These are phyloP conservation scores for Clavelina lepadiformis DNA, from an alignment of 23 tunicate genomes.

Conservation along the genomic window DNA sequence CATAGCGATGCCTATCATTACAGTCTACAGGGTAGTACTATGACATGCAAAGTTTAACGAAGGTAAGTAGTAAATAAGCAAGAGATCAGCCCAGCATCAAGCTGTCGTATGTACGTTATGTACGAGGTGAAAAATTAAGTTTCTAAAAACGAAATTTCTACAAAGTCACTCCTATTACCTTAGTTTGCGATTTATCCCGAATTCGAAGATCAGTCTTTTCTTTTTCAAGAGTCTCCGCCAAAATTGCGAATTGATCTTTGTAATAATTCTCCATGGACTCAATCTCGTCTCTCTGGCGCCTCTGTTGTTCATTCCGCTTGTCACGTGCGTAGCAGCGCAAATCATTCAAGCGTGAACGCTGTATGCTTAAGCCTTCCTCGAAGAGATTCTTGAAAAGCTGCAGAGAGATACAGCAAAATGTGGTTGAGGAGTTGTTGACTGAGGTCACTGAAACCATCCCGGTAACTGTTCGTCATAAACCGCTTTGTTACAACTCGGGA, in stretches of 20 bases:
- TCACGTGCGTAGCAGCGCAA: conserved; percentile 79
- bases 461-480: too few relatives aligned
- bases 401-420: too few relatives aligned
- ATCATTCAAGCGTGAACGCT: conserved; percentile 62
- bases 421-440: too few relatives aligned
- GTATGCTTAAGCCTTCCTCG: conserved; percentile 87
- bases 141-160: too few relatives aligned
- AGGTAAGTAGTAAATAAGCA: neutral
- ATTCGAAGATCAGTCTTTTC: conserved; percentile 53
- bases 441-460: too few relatives aligned
- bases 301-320: conserved; percentile 65
- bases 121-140: too few relatives aligned
- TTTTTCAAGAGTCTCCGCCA: conserved; percentile 72
- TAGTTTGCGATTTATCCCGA: conserved; percentile 66
- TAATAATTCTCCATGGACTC: conserved; percentile 87
- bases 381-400: conserved; percentile 90
- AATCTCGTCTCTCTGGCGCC: conserved; percentile 71
- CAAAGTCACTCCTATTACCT: too few relatives aligned
- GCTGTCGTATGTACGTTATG: too few relatives aligned
- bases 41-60: too few relatives aligned
- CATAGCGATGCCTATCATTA: too few relatives aligned
- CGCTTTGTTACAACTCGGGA: too few relatives aligned
- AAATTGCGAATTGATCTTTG: conserved; percentile 80
- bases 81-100: neutral
- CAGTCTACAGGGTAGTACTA: too few relatives aligned